These are phyloP conservation scores for Peromyscus polionotus DNA, from an alignment of 2,113 vertebrate genomes.

Conservation along the genomic window DNA sequence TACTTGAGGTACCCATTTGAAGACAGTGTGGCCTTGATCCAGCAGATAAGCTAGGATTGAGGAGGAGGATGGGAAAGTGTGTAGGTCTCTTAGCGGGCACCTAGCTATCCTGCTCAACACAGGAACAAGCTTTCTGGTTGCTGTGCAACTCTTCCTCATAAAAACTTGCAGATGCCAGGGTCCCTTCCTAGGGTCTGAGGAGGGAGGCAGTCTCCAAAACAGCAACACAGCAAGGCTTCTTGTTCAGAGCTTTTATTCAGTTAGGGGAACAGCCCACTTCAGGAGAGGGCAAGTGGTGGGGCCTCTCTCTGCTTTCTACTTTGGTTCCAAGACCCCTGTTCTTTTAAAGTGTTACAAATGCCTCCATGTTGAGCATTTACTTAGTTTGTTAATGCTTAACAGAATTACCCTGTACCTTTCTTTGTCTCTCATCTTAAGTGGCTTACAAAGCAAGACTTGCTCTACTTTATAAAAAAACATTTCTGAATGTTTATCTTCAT, in stretches of 20 bases:
- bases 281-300: neutral
- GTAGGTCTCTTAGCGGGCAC: neutral
- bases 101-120: neutral
- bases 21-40: slow-evolving; percentile 28
- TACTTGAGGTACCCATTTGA: slow-evolving; percentile 41
- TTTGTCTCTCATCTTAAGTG: neutral
- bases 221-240: neutral
- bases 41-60: neutral
- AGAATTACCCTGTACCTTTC: neutral
- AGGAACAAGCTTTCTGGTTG: neutral
- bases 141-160: neutral
- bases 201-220: neutral
- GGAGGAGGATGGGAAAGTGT: neutral
- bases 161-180: neutral
- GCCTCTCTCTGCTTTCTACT: slow-evolving; percentile 3
- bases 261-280: neutral
- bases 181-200: neutral
- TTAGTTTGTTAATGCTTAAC: neutral
- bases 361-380: neutral
- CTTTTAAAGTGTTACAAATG: neutral
- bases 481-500: slow-evolving; percentile 24
- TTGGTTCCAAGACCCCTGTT: neutral
- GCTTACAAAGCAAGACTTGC: neutral
- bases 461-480: neutral
- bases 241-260: neutral